Evolutionary conservation across 2,797 vertebrate species (phyloP).

Genomic region (Sebastiscus tertius): DNA sequence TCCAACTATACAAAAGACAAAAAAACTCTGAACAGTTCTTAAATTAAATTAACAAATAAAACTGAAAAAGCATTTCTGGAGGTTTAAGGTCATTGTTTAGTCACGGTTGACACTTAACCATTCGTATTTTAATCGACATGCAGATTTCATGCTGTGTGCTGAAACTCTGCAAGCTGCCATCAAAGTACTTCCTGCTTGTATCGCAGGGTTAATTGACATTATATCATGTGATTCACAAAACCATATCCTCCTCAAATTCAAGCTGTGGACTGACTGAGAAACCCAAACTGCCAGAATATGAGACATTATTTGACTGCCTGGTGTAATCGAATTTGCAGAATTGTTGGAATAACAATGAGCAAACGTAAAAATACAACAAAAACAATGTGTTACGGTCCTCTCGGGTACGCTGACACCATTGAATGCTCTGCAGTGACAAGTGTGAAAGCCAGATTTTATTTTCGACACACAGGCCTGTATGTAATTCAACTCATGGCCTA

Average conservation of each 20-base stretch:
- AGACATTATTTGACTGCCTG: not conserved
- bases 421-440: slow-evolving; percentile 18
- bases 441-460: slow-evolving; percentile 32
- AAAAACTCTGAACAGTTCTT: not conserved
- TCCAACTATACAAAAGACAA: not conserved
- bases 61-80: not conserved
- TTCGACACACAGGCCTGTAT: not conserved
- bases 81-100: not conserved
- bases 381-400: not conserved
- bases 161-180: not conserved
- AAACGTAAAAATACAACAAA: not conserved
- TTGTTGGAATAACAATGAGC: not conserved
- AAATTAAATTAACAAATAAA: not conserved
- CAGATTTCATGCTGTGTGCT: not conserved
- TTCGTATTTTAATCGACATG: not conserved
- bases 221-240: not conserved
- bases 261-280: not conserved
- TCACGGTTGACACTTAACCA: not conserved
- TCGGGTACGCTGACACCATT: not conserved
- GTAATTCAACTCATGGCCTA: not conserved
- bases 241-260: not conserved
- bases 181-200: not conserved
- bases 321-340: not conserved
- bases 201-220: not conserved
- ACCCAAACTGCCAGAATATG: not conserved